Conservation (phyloP, 2,797 vertebrate genomes). For the Sylvia borin region DNA sequence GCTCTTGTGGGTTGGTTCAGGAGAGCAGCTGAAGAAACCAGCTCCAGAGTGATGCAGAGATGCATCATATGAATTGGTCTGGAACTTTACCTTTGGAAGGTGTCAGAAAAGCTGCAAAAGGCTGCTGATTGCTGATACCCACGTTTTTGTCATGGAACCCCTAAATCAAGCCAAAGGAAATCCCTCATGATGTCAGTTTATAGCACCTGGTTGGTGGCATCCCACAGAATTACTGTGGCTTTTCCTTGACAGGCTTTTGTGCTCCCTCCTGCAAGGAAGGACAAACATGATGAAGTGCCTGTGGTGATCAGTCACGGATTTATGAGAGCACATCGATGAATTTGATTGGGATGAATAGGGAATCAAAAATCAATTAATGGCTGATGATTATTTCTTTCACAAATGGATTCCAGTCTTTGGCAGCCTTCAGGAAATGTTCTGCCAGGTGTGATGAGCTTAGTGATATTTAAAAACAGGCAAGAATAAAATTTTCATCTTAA, state of each 20-base stretch:
- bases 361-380: constrained; percentile 74
- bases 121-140: fast-evolving
- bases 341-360: constrained; percentile 44
- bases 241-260: background rate
- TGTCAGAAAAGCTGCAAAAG: background rate
- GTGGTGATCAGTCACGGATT: background rate
- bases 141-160: background rate
- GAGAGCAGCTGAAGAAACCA: background rate
- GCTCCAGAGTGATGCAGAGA: background rate
- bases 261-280: background rate
- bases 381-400: constrained; percentile 63
- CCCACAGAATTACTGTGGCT: background rate
- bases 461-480: constrained; percentile 35
- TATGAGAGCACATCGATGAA: background rate
- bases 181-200: background rate
- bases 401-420: constrained; percentile 68
- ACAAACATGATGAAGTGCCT: background rate
- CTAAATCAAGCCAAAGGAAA: background rate
- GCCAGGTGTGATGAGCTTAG: constrained; percentile 30
- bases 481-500: background rate
- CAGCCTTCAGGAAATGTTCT: constrained; percentile 29
- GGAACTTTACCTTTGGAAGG: background rate
- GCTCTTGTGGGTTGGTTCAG: background rate
- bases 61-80: background rate
- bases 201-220: background rate